Evolutionary conservation across 2,888 invertebrate species (phyloP).

Genomic region (Synanthedon vespiformis): DNA sequence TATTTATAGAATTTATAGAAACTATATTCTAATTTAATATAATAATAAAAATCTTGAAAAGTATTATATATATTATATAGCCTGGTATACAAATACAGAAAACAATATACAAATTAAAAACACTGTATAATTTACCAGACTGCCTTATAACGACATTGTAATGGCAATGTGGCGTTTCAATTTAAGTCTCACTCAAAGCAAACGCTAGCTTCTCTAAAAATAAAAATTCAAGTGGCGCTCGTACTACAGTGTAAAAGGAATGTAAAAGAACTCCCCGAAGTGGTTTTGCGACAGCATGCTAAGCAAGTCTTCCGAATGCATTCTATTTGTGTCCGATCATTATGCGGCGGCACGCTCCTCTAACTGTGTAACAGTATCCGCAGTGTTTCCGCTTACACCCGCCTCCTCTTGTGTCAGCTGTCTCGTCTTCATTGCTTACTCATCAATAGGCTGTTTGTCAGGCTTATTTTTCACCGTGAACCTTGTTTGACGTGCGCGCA

Average conservation of each 20-base stretch:
- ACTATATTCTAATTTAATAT: too few relatives aligned
- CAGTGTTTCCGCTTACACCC: conserved; percentile 53
- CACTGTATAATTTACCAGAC: too few relatives aligned
- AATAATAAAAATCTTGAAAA: too few relatives aligned
- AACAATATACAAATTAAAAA: too few relatives aligned
- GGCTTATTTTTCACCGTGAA: background rate
- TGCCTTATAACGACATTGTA: too few relatives aligned
- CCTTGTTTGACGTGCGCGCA: conserved; percentile 2
- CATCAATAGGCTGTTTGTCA: conserved; percentile 27
- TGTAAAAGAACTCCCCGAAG: conserved; percentile 46
- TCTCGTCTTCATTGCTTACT: conserved; percentile 25
- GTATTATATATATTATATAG: too few relatives aligned
- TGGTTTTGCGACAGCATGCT: conserved; percentile 51
- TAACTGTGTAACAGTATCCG: conserved; percentile 61
- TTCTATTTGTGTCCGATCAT: conserved; percentile 61
- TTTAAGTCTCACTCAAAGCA: background rate
- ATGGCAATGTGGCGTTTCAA: too few relatives aligned
- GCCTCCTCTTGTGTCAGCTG: conserved; percentile 25
- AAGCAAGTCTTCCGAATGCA: conserved; percentile 29
- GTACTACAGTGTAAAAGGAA: conserved; percentile 25
- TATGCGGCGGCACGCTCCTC: conserved; percentile 61
- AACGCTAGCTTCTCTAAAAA: background rate
- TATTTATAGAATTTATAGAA: too few relatives aligned
- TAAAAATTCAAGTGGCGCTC: background rate
- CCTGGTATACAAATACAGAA: too few relatives aligned